These are phyloP conservation scores for Hydrolagus colliei DNA, from an alignment of 2,797 vertebrate species.

Conservation along the genomic window DNA sequence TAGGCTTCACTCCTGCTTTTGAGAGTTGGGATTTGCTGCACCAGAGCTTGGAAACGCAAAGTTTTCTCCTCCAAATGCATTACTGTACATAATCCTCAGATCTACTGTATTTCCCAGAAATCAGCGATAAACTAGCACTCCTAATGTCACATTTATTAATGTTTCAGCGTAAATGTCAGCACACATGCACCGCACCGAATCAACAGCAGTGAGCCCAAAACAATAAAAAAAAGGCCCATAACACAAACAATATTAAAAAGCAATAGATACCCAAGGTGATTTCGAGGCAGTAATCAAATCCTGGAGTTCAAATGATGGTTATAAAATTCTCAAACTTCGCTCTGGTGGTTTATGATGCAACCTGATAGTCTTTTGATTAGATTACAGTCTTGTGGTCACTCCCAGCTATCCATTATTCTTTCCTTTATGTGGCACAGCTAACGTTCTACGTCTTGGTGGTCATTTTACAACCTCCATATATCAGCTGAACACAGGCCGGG, in stretches of 20 bases:
- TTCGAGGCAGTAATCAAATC: neutral
- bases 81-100: neutral
- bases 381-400: neutral
- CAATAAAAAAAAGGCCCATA: neutral
- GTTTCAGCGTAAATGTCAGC: neutral
- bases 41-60: neutral
- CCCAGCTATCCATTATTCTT: neutral
- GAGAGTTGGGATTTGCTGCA: neutral
- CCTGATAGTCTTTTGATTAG: neutral
- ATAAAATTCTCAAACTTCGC: neutral
- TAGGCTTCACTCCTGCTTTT: neutral
- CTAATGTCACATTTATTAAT: neutral
- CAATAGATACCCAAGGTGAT: neutral
- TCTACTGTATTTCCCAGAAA: neutral
- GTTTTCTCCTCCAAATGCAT: neutral
- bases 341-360: neutral
- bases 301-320: neutral
- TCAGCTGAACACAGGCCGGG: neutral
- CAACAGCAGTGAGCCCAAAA: neutral
- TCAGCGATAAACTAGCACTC: neutral
- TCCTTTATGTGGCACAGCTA: neutral
- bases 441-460: neutral
- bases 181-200: neutral
- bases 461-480: neutral
- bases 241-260: neutral